Conservation (phyloP, 2,797 vertebrate genomes). For the Sebastes oblongus region DNA sequence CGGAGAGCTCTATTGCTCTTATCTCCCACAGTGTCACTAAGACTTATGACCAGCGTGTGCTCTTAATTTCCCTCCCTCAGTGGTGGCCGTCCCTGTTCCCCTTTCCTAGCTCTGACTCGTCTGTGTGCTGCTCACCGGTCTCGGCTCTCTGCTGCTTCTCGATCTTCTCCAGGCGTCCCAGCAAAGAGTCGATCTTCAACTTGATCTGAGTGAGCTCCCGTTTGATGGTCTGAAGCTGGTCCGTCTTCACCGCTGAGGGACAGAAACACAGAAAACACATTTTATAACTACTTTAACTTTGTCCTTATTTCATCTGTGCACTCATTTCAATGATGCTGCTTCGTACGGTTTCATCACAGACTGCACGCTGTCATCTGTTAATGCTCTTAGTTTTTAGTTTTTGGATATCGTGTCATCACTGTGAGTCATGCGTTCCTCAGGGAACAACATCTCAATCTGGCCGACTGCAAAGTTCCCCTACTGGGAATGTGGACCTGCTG, state of each 20-base stretch:
- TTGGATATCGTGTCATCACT: slow-evolving; percentile 24
- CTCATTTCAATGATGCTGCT: not conserved
- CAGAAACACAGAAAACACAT: slow-evolving; percentile 46
- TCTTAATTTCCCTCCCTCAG: slow-evolving; percentile 65
- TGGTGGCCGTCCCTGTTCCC: not conserved
- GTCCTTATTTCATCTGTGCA: not conserved
- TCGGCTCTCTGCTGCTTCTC: slow-evolving; percentile 97
- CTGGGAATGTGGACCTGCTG: slow-evolving; percentile 57
- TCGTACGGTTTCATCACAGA: not conserved
- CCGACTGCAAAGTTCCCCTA: slow-evolving; percentile 29
- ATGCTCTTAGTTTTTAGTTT: slow-evolving; percentile 20
- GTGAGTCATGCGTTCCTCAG: slow-evolving; percentile 38
- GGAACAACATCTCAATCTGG: slow-evolving; percentile 45
- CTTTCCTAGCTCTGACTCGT: not conserved
- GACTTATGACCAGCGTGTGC: slow-evolving; percentile 64
- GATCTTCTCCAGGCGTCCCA: slow-evolving; percentile 98
- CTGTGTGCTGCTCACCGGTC: slow-evolving; percentile 82
- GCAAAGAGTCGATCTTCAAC: slow-evolving; percentile 98
- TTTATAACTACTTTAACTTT: not conserved
- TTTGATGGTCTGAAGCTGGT: slow-evolving; percentile 98
- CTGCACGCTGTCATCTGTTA: slow-evolving; percentile 27
- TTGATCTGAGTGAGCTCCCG: slow-evolving; percentile 99
- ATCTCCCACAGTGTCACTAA: slow-evolving; percentile 72
- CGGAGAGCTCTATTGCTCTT: slow-evolving; percentile 56
- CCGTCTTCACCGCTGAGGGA: slow-evolving; percentile 91